Evolutionary conservation across 1,140 invertebrate genomes (phyloP).

Genomic region (Camponotus vicinus): DNA sequence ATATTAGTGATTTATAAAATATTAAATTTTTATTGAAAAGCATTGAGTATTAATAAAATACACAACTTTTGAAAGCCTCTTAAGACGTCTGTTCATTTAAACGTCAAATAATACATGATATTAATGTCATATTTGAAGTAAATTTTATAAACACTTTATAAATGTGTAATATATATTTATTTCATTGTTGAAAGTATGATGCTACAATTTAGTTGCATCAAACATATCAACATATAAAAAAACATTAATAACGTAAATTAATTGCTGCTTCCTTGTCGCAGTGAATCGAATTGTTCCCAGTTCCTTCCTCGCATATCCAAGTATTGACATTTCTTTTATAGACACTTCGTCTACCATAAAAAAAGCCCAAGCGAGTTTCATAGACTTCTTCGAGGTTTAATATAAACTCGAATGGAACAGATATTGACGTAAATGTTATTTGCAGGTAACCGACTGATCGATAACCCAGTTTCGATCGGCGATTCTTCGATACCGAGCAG

Average conservation of each 20-base stretch:
- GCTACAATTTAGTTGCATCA: background rate
- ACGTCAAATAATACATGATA: background rate
- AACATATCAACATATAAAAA: background rate
- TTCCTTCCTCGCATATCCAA: background rate
- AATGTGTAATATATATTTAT: background rate
- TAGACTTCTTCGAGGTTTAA: background rate
- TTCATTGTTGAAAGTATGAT: background rate
- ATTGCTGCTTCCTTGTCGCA: background rate
- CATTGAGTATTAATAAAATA: background rate
- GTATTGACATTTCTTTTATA: background rate
- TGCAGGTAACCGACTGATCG: slow-evolving; percentile 63
- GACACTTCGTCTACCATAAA: background rate
- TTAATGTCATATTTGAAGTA: background rate
- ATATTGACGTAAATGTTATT: slow-evolving; percentile 19
- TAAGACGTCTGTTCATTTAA: background rate
- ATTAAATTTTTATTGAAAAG: background rate
- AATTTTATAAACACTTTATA: background rate
- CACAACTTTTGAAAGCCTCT: background rate
- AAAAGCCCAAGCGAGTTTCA: background rate
- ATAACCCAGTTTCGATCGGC: slow-evolving; percentile 75
- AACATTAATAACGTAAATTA: background rate
- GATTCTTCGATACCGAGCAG: slow-evolving; percentile 53
- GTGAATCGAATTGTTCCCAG: background rate
- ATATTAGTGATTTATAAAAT: background rate
- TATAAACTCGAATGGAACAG: background rate